Evolutionary conservation across 2,797 vertebrate genomes (phyloP), one percentile per base, ranked within the genome.

Genomic region (Nyctalus aviator): DNA sequence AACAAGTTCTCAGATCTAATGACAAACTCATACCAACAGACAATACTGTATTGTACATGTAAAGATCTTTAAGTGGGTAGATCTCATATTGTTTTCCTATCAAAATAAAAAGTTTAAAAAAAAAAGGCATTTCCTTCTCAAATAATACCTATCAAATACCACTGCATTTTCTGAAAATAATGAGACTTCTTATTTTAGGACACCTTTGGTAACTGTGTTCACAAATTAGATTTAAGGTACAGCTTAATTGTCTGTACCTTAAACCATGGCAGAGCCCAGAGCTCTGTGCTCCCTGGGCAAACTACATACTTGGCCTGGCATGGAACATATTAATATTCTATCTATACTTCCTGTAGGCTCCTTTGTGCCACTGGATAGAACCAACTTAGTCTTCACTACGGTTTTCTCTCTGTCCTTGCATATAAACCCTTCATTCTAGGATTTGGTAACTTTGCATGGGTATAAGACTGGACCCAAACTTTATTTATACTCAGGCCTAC

Each of bases 81-180:
- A 66, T 18, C 35, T 90, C 8, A 46, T 64, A 53, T 50, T 84
- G 87, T 72, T 53, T 64, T 94, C 48, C 37, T 57, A 50, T n/a
- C 64, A 13, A 66, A 59, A 55, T 76, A 64, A 55, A 53, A 59
- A 27, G 57, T 59, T 59, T 50, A 20, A 57, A 55, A 25, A 14
- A 62, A 41, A 41, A 79, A 73, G 15, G 1, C 20, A 82, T 75
- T 62, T 84, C 62, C 12, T 59, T 91, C 48, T 73, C 21, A 94
- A 93, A 84, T 71, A 93, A 76, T 62, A 79, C 21, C 27, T 73
- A 62, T 18, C 9, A 79, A 66, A 90, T 44, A 94, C 73, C 55
- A 71, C 17, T 78, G 1, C 5, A 71, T 46, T 81, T 93, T 82
- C 32, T 77, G 41, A 71, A 87, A 82, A 82, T 88, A 88, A 46